Conservation (phyloP, 1,140 invertebrate species). For the Pachypeltis micranthus region DNA sequence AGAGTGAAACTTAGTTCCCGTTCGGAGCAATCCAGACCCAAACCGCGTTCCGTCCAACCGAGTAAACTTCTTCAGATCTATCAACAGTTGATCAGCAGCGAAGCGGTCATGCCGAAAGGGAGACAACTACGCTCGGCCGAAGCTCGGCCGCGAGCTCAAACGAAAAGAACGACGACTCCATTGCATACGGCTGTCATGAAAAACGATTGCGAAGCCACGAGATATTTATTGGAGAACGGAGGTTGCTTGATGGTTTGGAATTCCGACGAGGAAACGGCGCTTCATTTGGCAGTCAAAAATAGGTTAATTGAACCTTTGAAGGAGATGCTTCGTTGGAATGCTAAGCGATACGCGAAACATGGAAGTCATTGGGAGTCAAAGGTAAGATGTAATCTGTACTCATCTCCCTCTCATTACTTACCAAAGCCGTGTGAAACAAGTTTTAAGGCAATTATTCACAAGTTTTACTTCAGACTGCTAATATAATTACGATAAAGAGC, state of each 20-base stretch:
- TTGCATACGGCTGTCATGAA: slow-evolving; percentile 21
- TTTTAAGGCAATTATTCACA: too few relatives aligned
- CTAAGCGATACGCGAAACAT: slow-evolving; percentile 3
- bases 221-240: slow-evolving; percentile 34
- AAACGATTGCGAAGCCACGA: slow-evolving; percentile 31
- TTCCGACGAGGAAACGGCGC: slow-evolving; percentile 41
- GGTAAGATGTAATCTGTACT: too few relatives aligned
- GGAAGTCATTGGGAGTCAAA: background rate
- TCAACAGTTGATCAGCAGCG: background rate
- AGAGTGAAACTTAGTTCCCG: too few relatives aligned
- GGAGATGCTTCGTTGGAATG: slow-evolving; percentile 35
- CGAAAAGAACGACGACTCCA: slow-evolving; percentile 4
- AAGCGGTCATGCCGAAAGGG: background rate
- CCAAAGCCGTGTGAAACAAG: too few relatives aligned
- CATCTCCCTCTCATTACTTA: too few relatives aligned
- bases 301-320: slow-evolving; percentile 36
- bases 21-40: too few relatives aligned
- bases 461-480: too few relatives aligned
- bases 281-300: slow-evolving; percentile 44
- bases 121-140: background rate
- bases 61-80: background rate
- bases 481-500: too few relatives aligned
- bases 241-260: slow-evolving; percentile 38
- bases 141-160: background rate
- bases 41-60: too few relatives aligned